Percentiles rank a stretch among this genome's conserved stretches.
phyloP scores from a whole-genome alignment of 35 echinoderm and acorn worm species.

The Hemicentrotus pulcherrimus region DNA sequence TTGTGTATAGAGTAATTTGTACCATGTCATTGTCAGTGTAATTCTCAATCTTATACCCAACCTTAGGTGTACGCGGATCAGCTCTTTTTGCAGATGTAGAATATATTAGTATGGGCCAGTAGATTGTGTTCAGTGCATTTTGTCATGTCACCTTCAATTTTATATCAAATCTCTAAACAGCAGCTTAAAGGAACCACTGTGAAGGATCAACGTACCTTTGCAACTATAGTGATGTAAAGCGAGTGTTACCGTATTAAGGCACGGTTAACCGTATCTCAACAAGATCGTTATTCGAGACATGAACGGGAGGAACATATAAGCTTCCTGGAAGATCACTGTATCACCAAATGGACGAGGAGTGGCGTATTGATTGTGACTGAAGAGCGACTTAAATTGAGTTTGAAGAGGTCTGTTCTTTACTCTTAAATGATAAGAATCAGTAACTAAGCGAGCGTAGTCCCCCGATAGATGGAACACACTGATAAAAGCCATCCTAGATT shows the following conservation, averaged over 20 bases:
- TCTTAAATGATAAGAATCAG: conserved; percentile 2
- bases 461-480: neutral
- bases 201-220: neutral
- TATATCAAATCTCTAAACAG: neutral
- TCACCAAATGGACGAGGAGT: neutral
- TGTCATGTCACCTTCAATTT: neutral
- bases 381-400: conserved; percentile 13
- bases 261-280: neutral
- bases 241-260: neutral
- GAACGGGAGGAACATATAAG: neutral
- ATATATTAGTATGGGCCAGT: neutral
- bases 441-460: neutral
- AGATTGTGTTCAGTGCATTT: neutral
- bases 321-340: neutral
- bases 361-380: neutral
- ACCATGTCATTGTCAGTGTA: too few relatives aligned
- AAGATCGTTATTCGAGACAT: neutral
- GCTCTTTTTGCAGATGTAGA: too few relatives aligned
- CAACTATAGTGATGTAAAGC: neutral
- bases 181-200: neutral
- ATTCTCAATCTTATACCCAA: too few relatives aligned
- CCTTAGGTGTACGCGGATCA: too few relatives aligned
- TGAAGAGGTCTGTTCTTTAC: neutral
- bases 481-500: neutral
- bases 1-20: too few relatives aligned